These are phyloP conservation scores for Myotis vivesi DNA, from an alignment of 2,797 vertebrate species.

Conservation along the genomic window DNA sequence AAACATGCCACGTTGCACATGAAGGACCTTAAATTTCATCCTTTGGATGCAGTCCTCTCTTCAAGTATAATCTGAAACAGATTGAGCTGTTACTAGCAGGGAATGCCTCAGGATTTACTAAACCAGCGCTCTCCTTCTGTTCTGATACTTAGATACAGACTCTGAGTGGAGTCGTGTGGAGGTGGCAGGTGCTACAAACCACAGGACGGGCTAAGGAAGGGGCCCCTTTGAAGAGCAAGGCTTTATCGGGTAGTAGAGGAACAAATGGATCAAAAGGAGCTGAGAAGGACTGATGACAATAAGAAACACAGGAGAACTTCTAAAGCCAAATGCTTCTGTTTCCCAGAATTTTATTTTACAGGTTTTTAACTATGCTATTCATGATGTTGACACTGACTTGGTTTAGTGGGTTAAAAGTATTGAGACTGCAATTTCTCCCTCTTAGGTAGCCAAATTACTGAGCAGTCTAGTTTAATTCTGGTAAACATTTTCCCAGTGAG, in stretches of 20 bases:
- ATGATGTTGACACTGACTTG: not conserved
- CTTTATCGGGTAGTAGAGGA: not conserved
- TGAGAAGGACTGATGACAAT: not conserved
- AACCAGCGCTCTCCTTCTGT: not conserved
- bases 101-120: not conserved
- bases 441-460: conserved; percentile 18
- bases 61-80: not conserved
- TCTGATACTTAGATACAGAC: not conserved
- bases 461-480: conserved; percentile 52
- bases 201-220: not conserved
- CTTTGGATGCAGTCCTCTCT: not conserved
- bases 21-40: not conserved
- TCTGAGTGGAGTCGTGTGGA: not conserved
- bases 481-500: conserved; percentile 52
- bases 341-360: not conserved
- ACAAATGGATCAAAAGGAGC: not conserved
- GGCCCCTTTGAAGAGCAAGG: not conserved
- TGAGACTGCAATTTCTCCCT: not conserved
- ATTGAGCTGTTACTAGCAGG: not conserved
- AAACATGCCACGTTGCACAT: not conserved
- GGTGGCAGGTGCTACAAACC: not conserved
- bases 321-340: not conserved
- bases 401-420: conserved; percentile 21
- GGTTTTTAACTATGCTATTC: not conserved
- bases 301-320: not conserved